Evolutionary conservation across 2,888 invertebrate species (phyloP), one percentile per base, ranked within the genome.

Genomic region (Nymphalis polychloros): DNA sequence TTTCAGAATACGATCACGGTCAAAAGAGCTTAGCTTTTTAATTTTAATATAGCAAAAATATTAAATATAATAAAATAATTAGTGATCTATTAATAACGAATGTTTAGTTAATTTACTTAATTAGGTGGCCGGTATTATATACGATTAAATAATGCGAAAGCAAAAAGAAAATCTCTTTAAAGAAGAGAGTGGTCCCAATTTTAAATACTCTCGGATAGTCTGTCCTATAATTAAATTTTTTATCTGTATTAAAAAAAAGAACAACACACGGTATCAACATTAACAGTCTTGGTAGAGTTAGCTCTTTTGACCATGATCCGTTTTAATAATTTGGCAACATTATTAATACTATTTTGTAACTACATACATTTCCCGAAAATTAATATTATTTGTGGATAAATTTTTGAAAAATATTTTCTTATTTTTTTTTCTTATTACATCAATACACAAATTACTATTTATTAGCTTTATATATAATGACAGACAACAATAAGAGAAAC

Each of bases 261-360:
- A 19, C 35, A 35, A 41, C n/a, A 19, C 57, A 41, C 10, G 0
- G 6, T 48, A 7, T 48, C 35, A 19, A 8, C 23, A 4, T 50
- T 46, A 2, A 46, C 65, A 48, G 52, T 52, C 20, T 31, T 64
- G 6, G 8, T 17, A 52, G 48, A 49, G 16, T 50, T n/a, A 47
- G 13, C 53, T 68, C 73, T 70, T 69, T 71, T 71, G 69, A 72
- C 72, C 73, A 69, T 69, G 71, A 75, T 65, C 59, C 6, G 46
- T 13, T 35, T 19, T 27, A 31, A 66, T 59, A 49, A 78, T 84
- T 86, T 86, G 84, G 84, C 84, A 84, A 83, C 81, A 78, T 77
- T 77, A 77, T 76, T 76, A 76, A 75, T 76, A 79, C 78, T 71
- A 69, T 61, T 41, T 63, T 67, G 63, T 68, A 69, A 68, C 64